phyloP scores from a whole-genome alignment of 37 sponge, comb jelly and placozoan species.

The Crambe crambe region DNA sequence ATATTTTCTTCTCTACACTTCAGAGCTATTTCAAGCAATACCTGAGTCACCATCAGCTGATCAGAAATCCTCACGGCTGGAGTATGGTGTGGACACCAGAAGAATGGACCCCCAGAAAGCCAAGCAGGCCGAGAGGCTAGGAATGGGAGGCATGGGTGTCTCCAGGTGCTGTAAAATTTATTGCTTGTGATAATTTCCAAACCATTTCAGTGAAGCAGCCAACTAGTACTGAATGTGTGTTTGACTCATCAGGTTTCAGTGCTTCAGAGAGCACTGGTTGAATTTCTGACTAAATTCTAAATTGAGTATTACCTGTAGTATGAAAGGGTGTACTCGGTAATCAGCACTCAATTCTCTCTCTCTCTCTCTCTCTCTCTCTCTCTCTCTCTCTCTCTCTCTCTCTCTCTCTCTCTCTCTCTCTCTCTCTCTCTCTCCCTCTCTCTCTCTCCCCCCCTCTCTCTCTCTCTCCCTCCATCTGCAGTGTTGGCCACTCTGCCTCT shows the following conservation, averaged over 20 bases:
- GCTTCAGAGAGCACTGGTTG: too few species aligned
- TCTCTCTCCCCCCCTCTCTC: constrained; percentile 3
- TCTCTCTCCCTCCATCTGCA: constrained; percentile 5
- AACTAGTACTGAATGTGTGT: too few species aligned
- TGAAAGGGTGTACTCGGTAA: too few species aligned
- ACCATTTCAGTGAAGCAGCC: too few species aligned
- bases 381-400: too few species aligned
- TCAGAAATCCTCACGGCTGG: constrained; percentile 20
- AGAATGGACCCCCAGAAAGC: constrained; percentile 72
- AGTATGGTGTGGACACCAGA: constrained; percentile 24
- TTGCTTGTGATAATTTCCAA: too few species aligned
- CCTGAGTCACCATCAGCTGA: background rate
- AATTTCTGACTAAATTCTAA: too few species aligned
- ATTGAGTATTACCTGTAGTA: too few species aligned
- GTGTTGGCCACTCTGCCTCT: constrained; percentile 80
- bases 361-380: too few species aligned
- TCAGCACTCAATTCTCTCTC: too few species aligned
- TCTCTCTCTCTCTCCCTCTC: constrained; percentile 20
- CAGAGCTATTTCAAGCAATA: background rate
- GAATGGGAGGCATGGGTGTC: constrained; percentile 69
- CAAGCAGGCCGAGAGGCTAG: constrained; percentile 87
- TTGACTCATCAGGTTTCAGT: too few species aligned
- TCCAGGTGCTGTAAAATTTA: too few species aligned
- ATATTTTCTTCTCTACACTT: background rate
- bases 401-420: constrained; percentile 1